Conservation (phyloP, 2,888 invertebrate genomes). For the Rhingia campestris region DNA sequence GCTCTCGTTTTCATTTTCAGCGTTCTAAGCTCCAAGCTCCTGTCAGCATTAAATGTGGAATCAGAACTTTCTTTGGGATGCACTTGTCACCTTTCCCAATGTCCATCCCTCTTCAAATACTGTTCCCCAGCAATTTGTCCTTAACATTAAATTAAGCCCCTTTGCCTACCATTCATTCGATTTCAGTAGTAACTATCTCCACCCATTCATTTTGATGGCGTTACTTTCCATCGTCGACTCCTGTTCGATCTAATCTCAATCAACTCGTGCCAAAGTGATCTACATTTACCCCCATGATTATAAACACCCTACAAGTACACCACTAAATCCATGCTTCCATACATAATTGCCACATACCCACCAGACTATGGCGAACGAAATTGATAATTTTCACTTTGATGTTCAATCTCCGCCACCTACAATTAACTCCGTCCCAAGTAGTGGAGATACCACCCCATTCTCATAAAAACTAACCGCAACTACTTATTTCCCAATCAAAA, state of each 20-base stretch:
- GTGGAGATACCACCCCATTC: slow-evolving; percentile 35
- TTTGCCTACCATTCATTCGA: no score
- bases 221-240: neutral
- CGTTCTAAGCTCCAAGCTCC: no score
- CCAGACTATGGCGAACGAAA: neutral
- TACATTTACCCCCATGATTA: neutral
- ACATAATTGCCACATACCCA: neutral
- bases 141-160: no score
- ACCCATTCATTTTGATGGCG: no score
- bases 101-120: no score
- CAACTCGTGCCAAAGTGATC: slow-evolving; percentile 1
- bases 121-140: no score
- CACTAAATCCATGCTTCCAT: neutral
- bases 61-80: no score
- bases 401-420: slow-evolving; percentile 17
- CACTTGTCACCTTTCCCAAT: no score
- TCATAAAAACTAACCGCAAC: slow-evolving; percentile 32
- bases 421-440: slow-evolving; percentile 35
- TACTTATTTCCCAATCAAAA: slow-evolving; percentile 72
- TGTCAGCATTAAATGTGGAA: no score
- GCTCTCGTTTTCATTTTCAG: no score
- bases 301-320: neutral
- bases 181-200: no score
- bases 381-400: slow-evolving; percentile 35
- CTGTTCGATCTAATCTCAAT: neutral